These are phyloP conservation scores for Dissostichus mawsoni DNA, from an alignment of 2,113 vertebrate species.

Conservation along the genomic window DNA sequence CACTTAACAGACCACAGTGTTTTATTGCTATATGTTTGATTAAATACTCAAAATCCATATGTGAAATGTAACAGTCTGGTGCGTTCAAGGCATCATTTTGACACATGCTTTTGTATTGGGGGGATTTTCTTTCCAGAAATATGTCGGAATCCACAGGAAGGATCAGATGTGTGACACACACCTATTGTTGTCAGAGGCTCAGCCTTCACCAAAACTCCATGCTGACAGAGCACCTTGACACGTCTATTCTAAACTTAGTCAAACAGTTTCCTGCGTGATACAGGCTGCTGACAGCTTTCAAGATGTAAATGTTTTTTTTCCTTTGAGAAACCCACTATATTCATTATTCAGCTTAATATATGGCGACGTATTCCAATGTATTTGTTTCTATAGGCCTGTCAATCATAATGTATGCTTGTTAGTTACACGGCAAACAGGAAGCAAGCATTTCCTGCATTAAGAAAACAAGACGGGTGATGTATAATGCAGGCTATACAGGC, in stretches of 20 bases:
- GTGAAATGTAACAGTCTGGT: not conserved
- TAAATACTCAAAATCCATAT: not conserved
- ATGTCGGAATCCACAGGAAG: not conserved
- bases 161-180: not conserved
- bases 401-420: constrained; percentile 15
- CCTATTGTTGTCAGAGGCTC: constrained; percentile 15
- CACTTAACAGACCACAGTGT: not conserved
- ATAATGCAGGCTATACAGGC: not conserved
- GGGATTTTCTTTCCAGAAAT: not conserved
- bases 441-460: not conserved
- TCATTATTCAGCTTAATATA: constrained; percentile 28
- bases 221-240: constrained; percentile 16
- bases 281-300: constrained; percentile 33
- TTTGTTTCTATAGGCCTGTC: constrained; percentile 1
- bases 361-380: not conserved
- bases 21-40: not conserved
- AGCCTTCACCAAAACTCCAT: not conserved
- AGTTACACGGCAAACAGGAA: not conserved
- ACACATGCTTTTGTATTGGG: not conserved
- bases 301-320: constrained; percentile 17
- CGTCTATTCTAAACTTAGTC: constrained; percentile 47
- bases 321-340: not conserved
- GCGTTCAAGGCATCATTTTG: constrained; percentile 7
- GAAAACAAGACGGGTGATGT: constrained; percentile 22
- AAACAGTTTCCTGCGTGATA: constrained; percentile 23